Percentiles rank a stretch among this genome's conserved stretches.
phyloP scores from a whole-genome alignment of 2,113 vertebrate species.

The Ochotona curzoniae region DNA sequence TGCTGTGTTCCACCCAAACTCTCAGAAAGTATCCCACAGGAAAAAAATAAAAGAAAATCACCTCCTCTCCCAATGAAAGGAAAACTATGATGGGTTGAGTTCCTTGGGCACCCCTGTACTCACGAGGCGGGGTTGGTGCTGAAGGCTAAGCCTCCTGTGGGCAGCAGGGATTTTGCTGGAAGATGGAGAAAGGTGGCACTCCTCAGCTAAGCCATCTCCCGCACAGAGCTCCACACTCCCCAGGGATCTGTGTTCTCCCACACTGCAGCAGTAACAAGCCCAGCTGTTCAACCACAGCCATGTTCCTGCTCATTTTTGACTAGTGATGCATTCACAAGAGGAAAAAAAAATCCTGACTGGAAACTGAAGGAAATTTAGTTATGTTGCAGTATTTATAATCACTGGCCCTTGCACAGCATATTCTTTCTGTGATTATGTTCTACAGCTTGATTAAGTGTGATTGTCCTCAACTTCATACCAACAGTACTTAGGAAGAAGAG shows the following conservation, averaged over 20 bases:
- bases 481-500: not conserved
- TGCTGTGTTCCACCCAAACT: not conserved
- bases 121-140: not conserved
- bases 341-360: not conserved
- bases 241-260: not conserved
- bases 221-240: not conserved
- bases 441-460: not conserved
- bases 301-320: not conserved
- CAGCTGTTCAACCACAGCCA: too few species aligned
- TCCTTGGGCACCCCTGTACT: not conserved
- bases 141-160: not conserved
- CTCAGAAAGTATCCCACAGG: not conserved
- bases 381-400: not conserved
- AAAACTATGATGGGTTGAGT: too few species aligned
- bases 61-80: not conserved
- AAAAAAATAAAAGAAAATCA: not conserved
- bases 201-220: not conserved
- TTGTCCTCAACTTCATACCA: not conserved
- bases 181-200: not conserved
- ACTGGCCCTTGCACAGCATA: not conserved
- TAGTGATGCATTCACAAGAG: not conserved
- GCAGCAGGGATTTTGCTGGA: not conserved
- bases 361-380: not conserved
- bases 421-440: not conserved
- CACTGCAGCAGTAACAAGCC: not conserved